These are phyloP conservation scores for Thamnophis elegans DNA, from an alignment of 2,797 vertebrate species.

Conservation along the genomic window DNA sequence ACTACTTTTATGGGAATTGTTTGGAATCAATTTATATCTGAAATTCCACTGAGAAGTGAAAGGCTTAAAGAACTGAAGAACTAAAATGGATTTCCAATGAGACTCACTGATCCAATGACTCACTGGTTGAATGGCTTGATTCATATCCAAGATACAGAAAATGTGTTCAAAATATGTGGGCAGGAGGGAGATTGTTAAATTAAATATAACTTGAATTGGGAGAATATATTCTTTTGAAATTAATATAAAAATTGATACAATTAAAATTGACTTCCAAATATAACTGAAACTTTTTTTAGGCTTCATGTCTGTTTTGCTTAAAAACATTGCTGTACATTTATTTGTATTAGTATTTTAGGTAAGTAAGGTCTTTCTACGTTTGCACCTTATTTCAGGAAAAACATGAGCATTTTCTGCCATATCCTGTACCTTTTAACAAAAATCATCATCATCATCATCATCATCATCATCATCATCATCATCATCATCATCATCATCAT, in stretches of 20 bases:
- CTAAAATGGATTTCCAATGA: constrained; percentile 56
- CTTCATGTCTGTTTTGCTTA: neutral
- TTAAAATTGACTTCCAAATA: neutral
- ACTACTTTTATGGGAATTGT: constrained; percentile 56
- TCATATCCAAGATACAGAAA: constrained; percentile 35
- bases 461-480: too few species aligned
- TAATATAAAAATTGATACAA: neutral
- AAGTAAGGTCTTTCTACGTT: neutral
- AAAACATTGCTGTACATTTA: neutral
- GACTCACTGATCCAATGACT: constrained; percentile 47
- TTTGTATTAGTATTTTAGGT: neutral
- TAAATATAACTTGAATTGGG: neutral
- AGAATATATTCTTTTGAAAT: neutral
- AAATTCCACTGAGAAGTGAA: constrained; percentile 53
- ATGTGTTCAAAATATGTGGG: constrained; percentile 36
- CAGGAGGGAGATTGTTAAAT: neutral
- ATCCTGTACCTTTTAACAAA: too few species aligned
- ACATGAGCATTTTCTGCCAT: neutral
- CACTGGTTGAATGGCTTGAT: constrained; percentile 49
- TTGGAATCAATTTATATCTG: constrained; percentile 56
- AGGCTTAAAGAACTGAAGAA: constrained; percentile 40
- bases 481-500: too few species aligned
- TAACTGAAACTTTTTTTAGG: neutral
- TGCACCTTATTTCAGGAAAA: neutral
- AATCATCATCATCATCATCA: too few species aligned